Base-by-base conservation (phyloP, 2,797 vertebrate species). In the Distichodus sexfasciatus region DNA sequence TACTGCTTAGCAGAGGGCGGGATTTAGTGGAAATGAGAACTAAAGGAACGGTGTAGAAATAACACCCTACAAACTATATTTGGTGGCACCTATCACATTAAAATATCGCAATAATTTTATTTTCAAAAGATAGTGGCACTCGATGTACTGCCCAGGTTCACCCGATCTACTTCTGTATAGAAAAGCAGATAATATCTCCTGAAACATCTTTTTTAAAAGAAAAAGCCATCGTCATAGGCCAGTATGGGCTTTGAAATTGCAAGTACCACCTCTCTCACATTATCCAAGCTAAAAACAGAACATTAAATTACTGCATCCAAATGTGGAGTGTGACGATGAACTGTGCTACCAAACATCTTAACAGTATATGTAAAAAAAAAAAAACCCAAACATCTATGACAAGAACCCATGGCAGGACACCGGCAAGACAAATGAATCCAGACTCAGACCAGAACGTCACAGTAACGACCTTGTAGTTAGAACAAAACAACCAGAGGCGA, bases 371-470 rank as follows among this genome's bases (percentile, higher is more conserved):
- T n/a, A n/a, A n/a, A n/a, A n/a, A n/a, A n/a, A n/a, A n/a, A n/a
- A n/a, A n/a, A n/a, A n/a, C n/a, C n/a, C n/a, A 66, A 66, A 36
- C 44, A 51, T 28, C 35, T 17, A 57, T 35, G 62, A 43, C 62
- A 66, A 46, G 46, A 66, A 19, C 14, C 24, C 23, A 57, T 36
- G 43, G 19, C n/a, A 43, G 28, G 44, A 59, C 43, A 41, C 33
- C 41, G 40, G 51, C 26, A 65, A 58, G 69, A 72, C 36, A 46
- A 66, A 72, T 66, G 62, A 43, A 41, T 41, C 53, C 50, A 53
- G 48, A 65, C 58, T 71, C 40, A 46, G 21, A 54, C 31, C 53
- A 23, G 23, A 35, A 10, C 10, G 26, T 14, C 47, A 36, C 4
- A 35, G 38, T 60, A 66, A 72, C 41, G 36, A 44, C 62, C 36